Base-by-base conservation (phyloP, 2,113 vertebrate genomes). In the Leuciscus idus region DNA sequence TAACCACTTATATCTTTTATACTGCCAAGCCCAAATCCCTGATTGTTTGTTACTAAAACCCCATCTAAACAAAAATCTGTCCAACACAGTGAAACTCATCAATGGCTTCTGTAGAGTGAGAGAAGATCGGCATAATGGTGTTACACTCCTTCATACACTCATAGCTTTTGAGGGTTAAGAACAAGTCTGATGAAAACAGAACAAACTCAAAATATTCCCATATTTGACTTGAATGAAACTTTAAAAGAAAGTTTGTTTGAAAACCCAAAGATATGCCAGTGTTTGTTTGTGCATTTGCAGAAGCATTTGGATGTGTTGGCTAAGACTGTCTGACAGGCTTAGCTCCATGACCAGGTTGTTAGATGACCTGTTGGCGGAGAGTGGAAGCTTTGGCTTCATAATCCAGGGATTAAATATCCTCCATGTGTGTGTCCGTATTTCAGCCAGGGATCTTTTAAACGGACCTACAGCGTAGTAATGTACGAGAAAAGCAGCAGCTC, bases 311-410 rank as follows among this genome's bases (percentile, higher is more conserved):
- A 64, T 36, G 48, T 36, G 30, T 68, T 8, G n/a, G 13, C 66
- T 80, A 86, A 81, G 66, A 57, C 48, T 1, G 19, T 55, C 81
- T 83, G 46, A 83, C 46, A n/a, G 33, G 68, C 30, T 74, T 84
- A 73, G 68, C 66, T 73, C 8, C 21, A 39, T 74, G 50, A 83
- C 50, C 66, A 50, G 28, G 30, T 73, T 57, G 66, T 84, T 73
- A 26, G 82, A 73, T 28, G 82, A 84, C 66, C 82, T 73, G 82
- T 26, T 82, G 81, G 81, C 46, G 43, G 4, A 74, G 50, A 84
- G 48, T 15, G 82, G 82, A 84, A 73, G 82, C 68, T 84, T 84
- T 73, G 82, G 82, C 52, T 84, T 84, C 68, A 84, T 84, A 84
- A 84, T 84, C 82, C 68, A 59, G 50, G 50, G 50, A 50, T 72